Evolutionary conservation across 1,140 invertebrate species (phyloP).

Genomic region (Paracyclopina nana): DNA sequence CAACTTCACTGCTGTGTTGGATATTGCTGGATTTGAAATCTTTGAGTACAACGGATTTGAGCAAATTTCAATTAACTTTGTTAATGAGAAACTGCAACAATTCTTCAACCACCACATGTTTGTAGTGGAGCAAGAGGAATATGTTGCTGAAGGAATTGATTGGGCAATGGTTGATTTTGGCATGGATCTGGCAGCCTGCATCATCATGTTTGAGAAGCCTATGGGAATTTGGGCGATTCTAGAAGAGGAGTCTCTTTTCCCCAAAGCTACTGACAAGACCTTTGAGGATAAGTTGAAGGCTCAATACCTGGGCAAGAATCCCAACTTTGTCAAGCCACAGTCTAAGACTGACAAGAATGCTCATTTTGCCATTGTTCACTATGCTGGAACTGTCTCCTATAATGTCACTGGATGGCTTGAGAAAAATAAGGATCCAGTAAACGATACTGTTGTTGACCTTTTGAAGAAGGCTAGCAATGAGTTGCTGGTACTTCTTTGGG

Average conservation of each 20-base stretch:
- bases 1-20: conserved; percentile 98
- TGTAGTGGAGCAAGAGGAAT: conserved; percentile 58
- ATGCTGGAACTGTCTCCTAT: conserved; percentile 85
- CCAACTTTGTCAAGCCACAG: conserved; percentile 39
- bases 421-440: conserved; percentile 99
- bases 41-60: conserved; percentile 98
- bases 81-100: conserved; percentile 90
- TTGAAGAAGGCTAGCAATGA: conserved; percentile 83
- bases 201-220: conserved; percentile 94
- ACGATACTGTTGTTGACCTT: conserved; percentile 93
- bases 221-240: conserved; percentile 96
- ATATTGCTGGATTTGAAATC: conserved; percentile 99
- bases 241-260: conserved; percentile 99
- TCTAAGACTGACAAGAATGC: conserved; percentile 66
- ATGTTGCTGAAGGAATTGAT: conserved; percentile 46
- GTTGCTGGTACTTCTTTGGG: conserved; percentile 69
- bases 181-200: conserved; percentile 88
- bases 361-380: conserved; percentile 96
- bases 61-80: conserved; percentile 96
- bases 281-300: conserved; percentile 27
- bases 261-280: conserved; percentile 69
- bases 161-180: conserved; percentile 69
- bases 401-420: conserved; percentile 96
- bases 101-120: conserved; percentile 99
- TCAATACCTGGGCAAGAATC: conserved; percentile 21